Conservation (phyloP, 2,797 vertebrate genomes). For the Bradypus variegatus region DNA sequence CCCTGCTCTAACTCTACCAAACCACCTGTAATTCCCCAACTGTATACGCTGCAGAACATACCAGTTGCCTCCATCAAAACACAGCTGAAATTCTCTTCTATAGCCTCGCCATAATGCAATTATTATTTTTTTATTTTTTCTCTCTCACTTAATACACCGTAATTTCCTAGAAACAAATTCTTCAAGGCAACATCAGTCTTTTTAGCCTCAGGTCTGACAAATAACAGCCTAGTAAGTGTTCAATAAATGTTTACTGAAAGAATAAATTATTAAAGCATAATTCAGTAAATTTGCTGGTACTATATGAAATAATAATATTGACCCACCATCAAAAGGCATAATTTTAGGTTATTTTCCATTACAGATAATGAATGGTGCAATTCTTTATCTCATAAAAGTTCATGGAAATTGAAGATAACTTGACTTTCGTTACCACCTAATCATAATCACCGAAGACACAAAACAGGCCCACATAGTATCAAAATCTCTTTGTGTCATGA, state of each 20-base stretch:
- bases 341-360: background rate
- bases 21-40: background rate
- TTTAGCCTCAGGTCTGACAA: background rate
- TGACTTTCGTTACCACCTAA: background rate
- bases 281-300: background rate
- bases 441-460: background rate
- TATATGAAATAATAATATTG: background rate
- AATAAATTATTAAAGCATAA: background rate
- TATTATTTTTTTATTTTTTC: background rate
- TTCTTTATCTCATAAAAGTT: background rate
- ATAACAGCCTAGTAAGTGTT: background rate
- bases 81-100: conserved; percentile 4
- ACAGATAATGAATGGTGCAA: background rate
- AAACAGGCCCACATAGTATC: background rate
- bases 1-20: background rate
- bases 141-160: background rate
- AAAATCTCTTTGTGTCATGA: background rate
- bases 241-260: background rate
- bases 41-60: background rate
- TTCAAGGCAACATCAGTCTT: background rate
- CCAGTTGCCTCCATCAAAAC: background rate
- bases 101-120: background rate
- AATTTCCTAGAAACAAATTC: conserved; percentile 17
- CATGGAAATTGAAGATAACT: background rate
- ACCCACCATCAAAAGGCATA: background rate